These are phyloP conservation scores for Daktulosphaira vitifoliae DNA, from an alignment of 1,140 invertebrate species.

Conservation along the genomic window DNA sequence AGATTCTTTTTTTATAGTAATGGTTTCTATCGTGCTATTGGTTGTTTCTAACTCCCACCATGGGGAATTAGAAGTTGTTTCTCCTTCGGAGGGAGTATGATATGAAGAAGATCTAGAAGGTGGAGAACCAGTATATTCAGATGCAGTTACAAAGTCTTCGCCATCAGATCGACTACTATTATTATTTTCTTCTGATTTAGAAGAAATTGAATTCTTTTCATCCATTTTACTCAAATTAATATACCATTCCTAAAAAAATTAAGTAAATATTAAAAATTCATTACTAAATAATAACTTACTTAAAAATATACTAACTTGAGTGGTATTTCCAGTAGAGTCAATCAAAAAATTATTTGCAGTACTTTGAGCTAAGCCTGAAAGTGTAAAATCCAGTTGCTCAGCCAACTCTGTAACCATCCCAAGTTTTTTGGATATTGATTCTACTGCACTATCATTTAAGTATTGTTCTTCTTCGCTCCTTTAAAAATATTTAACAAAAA, in stretches of 20 bases:
- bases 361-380: slow-evolving; percentile 43
- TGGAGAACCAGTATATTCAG: slow-evolving; percentile 55
- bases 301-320: neutral
- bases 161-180: slow-evolving; percentile 35
- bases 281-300: neutral
- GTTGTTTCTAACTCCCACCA: slow-evolving; percentile 46
- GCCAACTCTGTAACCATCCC: slow-evolving; percentile 57
- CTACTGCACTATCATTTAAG: slow-evolving; percentile 53
- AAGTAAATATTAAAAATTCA: neutral
- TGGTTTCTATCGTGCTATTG: slow-evolving; percentile 34
- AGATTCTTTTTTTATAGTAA: slow-evolving; percentile 1
- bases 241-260: slow-evolving; percentile 10
- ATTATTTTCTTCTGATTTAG: neutral
- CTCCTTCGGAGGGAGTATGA: slow-evolving; percentile 56
- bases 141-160: slow-evolving; percentile 60
- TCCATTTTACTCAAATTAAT: slow-evolving; percentile 1
- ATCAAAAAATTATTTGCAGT: slow-evolving; percentile 3
- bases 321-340: slow-evolving; percentile 2
- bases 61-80: slow-evolving; percentile 45
- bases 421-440: slow-evolving; percentile 55
- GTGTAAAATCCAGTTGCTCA: slow-evolving; percentile 54
- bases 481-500: neutral
- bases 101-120: slow-evolving; percentile 57
- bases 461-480: slow-evolving; percentile 32
- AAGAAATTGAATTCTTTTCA: neutral